A percentile compares a stretch with the other conserved stretches of the same genome.
phyloP scores from a whole-genome alignment of 2,888 invertebrate genomes.

The Scelioninae gen. 1 region DNA sequence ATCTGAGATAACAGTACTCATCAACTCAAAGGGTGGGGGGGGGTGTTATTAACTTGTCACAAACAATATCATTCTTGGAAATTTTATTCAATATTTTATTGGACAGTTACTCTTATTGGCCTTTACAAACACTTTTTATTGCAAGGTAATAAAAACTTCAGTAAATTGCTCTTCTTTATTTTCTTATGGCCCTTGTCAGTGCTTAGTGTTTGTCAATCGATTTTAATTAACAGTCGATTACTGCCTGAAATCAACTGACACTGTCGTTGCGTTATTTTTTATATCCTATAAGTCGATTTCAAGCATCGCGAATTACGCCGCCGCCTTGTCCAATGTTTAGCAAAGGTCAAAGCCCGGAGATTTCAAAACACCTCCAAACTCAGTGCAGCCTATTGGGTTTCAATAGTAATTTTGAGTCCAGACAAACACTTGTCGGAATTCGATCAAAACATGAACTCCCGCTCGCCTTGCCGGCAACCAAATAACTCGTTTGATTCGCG shows the following conservation, averaged over 20 bases:
- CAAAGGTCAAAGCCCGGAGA: conserved; percentile 20
- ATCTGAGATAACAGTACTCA: not conserved
- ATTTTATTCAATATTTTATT: conserved; percentile 37
- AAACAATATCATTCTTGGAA: conserved; percentile 16
- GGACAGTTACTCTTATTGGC: conserved; percentile 19
- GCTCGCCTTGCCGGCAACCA: too few relatives aligned
- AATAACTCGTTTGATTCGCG: too few relatives aligned
- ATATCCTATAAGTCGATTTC: not conserved
- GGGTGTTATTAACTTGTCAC: conserved; percentile 13
- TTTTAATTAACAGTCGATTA: conserved; percentile 31
- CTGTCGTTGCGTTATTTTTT: not conserved
- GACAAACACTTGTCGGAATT: conserved; percentile 33
- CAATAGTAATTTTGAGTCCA: conserved; percentile 1
- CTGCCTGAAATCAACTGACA: conserved; percentile 21
- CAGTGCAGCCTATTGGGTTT: not conserved
- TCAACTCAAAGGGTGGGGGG: not conserved
- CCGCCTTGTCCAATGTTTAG: not conserved
- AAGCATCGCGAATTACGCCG: too few relatives aligned
- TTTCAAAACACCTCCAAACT: conserved; percentile 14
- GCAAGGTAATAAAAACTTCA: conserved; percentile 24
- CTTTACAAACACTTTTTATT: conserved; percentile 24
- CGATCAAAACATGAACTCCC: too few relatives aligned
- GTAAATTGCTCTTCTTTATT: conserved; percentile 34
- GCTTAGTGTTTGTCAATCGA: conserved; percentile 46
- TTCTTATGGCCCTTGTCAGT: conserved; percentile 28